A percentile compares a stretch with the other conserved stretches of the same genome.
phyloP scores from a whole-genome alignment of 2,797 vertebrate species.

The Parotocinclus haroldoi region DNA sequence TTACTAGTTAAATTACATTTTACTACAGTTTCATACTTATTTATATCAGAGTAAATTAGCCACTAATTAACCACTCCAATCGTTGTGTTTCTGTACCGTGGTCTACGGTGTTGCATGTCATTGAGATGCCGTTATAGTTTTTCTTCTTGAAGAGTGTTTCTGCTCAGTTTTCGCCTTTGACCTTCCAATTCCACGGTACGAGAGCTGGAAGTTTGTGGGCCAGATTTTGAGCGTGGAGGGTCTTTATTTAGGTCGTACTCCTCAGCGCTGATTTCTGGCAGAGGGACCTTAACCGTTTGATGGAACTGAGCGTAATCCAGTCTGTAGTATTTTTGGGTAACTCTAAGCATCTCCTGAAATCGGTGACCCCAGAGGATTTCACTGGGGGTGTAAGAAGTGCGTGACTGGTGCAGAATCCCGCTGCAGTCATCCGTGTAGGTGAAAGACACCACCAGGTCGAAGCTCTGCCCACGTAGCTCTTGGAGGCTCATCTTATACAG shows the following conservation, averaged over 20 bases:
- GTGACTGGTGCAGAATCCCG: slow-evolving; percentile 88
- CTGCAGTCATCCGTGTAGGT: slow-evolving; percentile 92
- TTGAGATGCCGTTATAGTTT: slow-evolving; percentile 8
- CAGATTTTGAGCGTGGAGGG: slow-evolving; percentile 18
- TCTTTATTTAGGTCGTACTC: slow-evolving; percentile 76
- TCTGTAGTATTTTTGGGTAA: slow-evolving; percentile 79
- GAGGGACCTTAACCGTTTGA: slow-evolving; percentile 80
- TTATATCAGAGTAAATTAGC: no score
- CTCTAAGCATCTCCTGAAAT: slow-evolving; percentile 86
- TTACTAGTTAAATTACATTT: no score
- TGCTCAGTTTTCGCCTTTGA: slow-evolving; percentile 11
- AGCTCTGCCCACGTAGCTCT: slow-evolving; percentile 78
- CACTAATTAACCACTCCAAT: no score
- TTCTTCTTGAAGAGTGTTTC: slow-evolving; percentile 26
- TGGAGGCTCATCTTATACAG: slow-evolving; percentile 79
- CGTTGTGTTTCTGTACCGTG: no score
- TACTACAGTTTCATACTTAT: no score
- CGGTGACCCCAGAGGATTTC: slow-evolving; percentile 94
- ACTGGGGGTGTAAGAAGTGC: slow-evolving; percentile 83
- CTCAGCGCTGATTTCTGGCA: slow-evolving; percentile 83
- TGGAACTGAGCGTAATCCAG: slow-evolving; percentile 90
- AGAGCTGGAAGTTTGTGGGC: slow-evolving; percentile 40
- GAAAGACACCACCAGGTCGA: slow-evolving; percentile 91
- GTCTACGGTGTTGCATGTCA: no score
- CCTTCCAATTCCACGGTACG: slow-evolving; percentile 22